Conservation (phyloP, 2,888 invertebrate species). For the Boloria selene region DNA sequence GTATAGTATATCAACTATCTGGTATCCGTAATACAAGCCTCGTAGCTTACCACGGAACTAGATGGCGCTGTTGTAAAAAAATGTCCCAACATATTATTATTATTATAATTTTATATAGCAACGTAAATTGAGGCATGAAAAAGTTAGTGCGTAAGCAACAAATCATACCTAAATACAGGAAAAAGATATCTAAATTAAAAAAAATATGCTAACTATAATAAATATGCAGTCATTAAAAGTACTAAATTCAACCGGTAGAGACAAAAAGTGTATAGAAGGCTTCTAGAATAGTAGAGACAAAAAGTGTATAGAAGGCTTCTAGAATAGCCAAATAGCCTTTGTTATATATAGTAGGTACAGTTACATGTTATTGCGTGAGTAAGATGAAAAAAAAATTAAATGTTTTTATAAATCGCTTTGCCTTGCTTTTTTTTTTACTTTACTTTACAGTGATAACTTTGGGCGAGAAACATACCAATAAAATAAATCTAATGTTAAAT, state of each 20-base stretch:
- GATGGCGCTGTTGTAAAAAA: too few relatives aligned
- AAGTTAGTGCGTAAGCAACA: neutral
- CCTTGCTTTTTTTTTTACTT: too few relatives aligned
- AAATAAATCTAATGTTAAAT: too few relatives aligned
- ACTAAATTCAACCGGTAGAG: conserved; percentile 7
- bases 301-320: conserved; percentile 19
- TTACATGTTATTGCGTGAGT: conserved; percentile 3
- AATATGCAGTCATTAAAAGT: neutral
- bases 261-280: conserved; percentile 23
- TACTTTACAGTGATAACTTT: too few relatives aligned
- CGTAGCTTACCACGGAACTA: too few relatives aligned
- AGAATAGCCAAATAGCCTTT: conserved; percentile 21
- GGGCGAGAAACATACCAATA: too few relatives aligned
- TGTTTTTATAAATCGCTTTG: too few relatives aligned
- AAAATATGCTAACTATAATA: conserved; percentile 5
- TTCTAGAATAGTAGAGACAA: conserved; percentile 12
- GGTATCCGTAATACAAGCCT: too few relatives aligned
- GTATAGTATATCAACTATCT: too few relatives aligned
- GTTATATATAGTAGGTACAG: conserved; percentile 6
- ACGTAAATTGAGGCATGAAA: neutral
- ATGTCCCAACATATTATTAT: too few relatives aligned
- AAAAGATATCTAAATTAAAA: conserved; percentile 3
- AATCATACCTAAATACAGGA: conserved; percentile 4
- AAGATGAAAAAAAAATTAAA: neutral
- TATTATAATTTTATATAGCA: neutral